Evolutionary conservation across 2,888 invertebrate species (phyloP), one percentile per base, ranked within the genome.

Genomic region (Pterobdella sp.): DNA sequence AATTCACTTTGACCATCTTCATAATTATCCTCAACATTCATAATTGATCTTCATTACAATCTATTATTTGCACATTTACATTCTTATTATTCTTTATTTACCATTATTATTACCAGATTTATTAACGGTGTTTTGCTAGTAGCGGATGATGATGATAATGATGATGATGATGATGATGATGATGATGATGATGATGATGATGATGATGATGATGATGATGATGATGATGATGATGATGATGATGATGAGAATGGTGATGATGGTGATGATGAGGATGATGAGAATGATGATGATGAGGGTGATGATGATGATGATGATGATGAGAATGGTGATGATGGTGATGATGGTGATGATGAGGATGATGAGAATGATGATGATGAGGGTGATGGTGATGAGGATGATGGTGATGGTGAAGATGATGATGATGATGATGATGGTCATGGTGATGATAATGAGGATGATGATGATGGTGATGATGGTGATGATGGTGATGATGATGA

Each of bases 171-270:
- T 60, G 68, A 74, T 72, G 72, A 68, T 60, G 68, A 68, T 74
- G 74, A 68, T 72, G 72, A 68, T 60, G 67, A 72, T 68, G 69
- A 68, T 37, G 72, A 68, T 64, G 72, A 60, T 73, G 72, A 73
- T 69, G 74, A 37, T 42, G 69, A 68, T 36, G 72, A 68, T 65
- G 72, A 69, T 36, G 72, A 68, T 64, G 72, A 68, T 69, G 69
- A 56, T n/a, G 60, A 22, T 56, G 7, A 56, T 56, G 60, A 22
- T 42, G 49, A 42, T 42, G 49, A 42, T 42, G 49, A 26, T 65
- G 7, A 10, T 10, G 10, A 63, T 63, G 31, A 14, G 63, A 72
- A 18, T 36, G 14, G 29, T 70, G 56, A 70, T 56, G 70, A 37
- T 64, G 56, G 37, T 56, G 60, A 70, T 60, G 56, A 70, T 70